These are phyloP conservation scores for Drosophila paramelanica DNA, from an alignment of 2,888 invertebrate species.

Conservation along the genomic window DNA sequence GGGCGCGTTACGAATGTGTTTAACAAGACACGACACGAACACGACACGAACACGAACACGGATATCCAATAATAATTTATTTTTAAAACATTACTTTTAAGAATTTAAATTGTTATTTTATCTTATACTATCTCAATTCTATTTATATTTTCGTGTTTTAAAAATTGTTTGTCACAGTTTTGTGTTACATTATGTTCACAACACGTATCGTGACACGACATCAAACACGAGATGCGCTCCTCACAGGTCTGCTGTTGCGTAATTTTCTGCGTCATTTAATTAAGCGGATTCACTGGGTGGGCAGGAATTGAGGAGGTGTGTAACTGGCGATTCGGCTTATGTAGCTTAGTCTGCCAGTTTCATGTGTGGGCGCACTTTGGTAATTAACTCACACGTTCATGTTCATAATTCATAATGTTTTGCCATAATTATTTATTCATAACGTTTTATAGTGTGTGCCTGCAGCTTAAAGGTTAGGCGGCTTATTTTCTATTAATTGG, in stretches of 20 bases:
- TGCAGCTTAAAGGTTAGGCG: slow-evolving; percentile 49
- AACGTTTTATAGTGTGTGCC: slow-evolving; percentile 71
- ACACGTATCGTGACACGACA: background rate
- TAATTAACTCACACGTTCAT: slow-evolving; percentile 65
- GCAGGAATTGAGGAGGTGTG: background rate
- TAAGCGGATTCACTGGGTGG: slow-evolving; percentile 78
- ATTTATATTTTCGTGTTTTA: no score
- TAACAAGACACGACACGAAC: background rate
- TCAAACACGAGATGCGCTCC: background rate
- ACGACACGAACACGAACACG: background rate
- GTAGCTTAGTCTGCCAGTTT: slow-evolving; percentile 36
- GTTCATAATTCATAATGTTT: slow-evolving; percentile 68
- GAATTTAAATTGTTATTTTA: no score
- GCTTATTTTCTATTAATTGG: slow-evolving; percentile 64
- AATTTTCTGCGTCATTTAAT: slow-evolving; percentile 85
- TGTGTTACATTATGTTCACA: no score
- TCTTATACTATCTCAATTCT: no score
- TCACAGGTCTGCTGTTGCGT: slow-evolving; percentile 60
- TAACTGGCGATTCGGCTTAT: slow-evolving; percentile 31
- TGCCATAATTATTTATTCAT: slow-evolving; percentile 75
- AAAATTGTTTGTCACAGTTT: no score
- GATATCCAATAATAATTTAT: no score
- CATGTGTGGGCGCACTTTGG: slow-evolving; percentile 20
- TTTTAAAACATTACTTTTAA: no score
- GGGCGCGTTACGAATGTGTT: background rate